phyloP scores from a whole-genome alignment of 2,797 vertebrate species.

The Antennarius maculatus region DNA sequence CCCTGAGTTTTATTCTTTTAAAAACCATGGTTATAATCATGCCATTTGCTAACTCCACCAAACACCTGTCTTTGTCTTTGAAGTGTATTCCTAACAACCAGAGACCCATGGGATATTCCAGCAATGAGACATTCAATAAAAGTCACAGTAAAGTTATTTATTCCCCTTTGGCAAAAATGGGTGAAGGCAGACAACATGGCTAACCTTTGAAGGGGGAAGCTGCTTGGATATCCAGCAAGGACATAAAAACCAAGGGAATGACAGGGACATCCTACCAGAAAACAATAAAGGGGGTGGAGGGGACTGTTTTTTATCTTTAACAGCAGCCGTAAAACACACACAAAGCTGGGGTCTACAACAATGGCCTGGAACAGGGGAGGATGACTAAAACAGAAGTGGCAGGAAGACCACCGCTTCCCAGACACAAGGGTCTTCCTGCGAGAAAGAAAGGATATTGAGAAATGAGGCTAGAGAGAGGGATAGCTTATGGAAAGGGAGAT shows the following conservation, averaged over 20 bases:
- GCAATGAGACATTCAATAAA: conserved; percentile 78
- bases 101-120: conserved; percentile 72
- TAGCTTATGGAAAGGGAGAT: conserved; percentile 50
- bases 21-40: conserved; percentile 66
- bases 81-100: conserved; percentile 72
- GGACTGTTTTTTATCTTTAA: conserved; percentile 85
- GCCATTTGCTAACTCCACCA: conserved; percentile 66
- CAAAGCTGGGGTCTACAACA: conserved; percentile 81
- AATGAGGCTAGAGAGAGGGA: conserved; percentile 31
- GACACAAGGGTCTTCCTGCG: conserved; percentile 79
- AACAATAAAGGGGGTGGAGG: conserved; percentile 82
- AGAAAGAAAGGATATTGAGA: conserved; percentile 63
- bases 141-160: conserved; percentile 79
- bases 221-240: conserved; percentile 78
- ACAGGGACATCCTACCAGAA: conserved; percentile 82
- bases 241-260: conserved; percentile 81
- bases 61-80: conserved; percentile 83
- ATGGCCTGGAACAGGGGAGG: conserved; percentile 74
- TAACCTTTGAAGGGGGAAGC: conserved; percentile 79
- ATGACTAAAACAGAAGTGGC: conserved; percentile 72
- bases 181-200: conserved; percentile 67
- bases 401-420: conserved; percentile 81
- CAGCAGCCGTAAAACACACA: conserved; percentile 84
- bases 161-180: conserved; percentile 67
- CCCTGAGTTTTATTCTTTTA: conserved; percentile 62